Evolutionary conservation across 2,888 invertebrate genomes (phyloP), one percentile per base, ranked within the genome.

Genomic region (Aradus depressus): DNA sequence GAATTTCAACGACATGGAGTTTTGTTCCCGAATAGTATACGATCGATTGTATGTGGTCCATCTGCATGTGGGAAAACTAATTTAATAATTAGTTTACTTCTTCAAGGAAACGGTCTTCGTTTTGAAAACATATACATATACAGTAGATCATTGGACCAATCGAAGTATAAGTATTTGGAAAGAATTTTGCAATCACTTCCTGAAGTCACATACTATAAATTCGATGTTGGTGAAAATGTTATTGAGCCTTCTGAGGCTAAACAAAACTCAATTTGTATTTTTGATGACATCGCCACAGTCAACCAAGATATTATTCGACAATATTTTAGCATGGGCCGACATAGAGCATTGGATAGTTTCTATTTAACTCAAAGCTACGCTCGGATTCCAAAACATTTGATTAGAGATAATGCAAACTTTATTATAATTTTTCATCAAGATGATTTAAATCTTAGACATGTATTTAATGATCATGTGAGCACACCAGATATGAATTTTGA

Each of bases 1-100:
- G n/a, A n/a, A n/a, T n/a, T n/a, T n/a, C n/a, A n/a, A n/a, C n/a
- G n/a, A 38, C 53, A 55, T 37, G 44, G 55, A 1, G 26, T 31
- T 18, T 18, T 53, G 10, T 42, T 58, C 6, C 59, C 60, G 23
- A 43, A 56, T 25, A 51, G 38, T 31, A 55, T 62, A n/a, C 54
- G 58, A 19, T 53, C 48, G 38, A 42, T 66, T 14, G 60, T 67
- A 51, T 57, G 61, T 6, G 66, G 66, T 8, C 64, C 65, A 32
- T 64, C 63, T n/a, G 64, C 62, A 49, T 65, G 62, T 54, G 66
- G 67, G 2, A 67, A 68, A 60, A 65, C 65, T 4, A 66, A 66
- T 52, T 56, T 63, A 4, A 58, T 67, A 49, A 38, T 66, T 3
- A 57, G 59, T 47, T 58, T 67, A 47, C 53, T 67, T 23, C 53